Evolutionary conservation across 2,797 vertebrate species (phyloP).

Genomic region (Pseudopleuronectes americanus): DNA sequence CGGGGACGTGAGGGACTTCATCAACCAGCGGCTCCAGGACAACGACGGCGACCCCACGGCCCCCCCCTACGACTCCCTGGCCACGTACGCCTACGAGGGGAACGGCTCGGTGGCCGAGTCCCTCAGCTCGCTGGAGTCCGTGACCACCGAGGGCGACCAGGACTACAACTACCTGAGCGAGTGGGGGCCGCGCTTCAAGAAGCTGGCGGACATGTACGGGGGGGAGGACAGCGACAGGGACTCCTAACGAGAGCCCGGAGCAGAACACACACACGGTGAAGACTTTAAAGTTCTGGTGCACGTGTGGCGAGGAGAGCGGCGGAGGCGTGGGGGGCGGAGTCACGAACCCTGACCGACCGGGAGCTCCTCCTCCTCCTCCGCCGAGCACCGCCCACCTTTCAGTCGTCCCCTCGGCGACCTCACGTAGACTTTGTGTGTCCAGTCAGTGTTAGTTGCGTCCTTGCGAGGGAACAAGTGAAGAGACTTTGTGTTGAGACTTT

Average conservation of each 20-base stretch:
- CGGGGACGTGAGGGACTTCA: constrained; percentile 95
- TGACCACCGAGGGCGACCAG: constrained; percentile 90
- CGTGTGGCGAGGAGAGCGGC: constrained; percentile 15
- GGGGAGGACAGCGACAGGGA: constrained; percentile 91
- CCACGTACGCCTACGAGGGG: constrained; percentile 97
- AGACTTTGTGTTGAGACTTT: constrained; percentile 57
- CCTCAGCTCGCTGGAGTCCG: constrained; percentile 94
- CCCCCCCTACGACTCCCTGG: constrained; percentile 96
- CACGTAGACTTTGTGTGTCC: constrained; percentile 74
- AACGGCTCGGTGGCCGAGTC: constrained; percentile 91
- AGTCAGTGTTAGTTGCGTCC: constrained; percentile 79
- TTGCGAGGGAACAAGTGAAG: constrained; percentile 56
- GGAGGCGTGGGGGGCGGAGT: constrained; percentile 27
- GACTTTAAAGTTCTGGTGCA: constrained; percentile 37
- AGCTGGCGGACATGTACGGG: constrained; percentile 95
- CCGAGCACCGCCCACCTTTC: constrained; percentile 39
- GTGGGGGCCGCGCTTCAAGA: constrained; percentile 96
- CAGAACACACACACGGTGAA: background rate
- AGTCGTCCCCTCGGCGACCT: constrained; percentile 56
- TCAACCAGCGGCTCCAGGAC: constrained; percentile 93
- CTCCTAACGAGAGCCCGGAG: constrained; percentile 83
- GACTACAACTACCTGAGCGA: constrained; percentile 97
- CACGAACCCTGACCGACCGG: constrained; percentile 36
- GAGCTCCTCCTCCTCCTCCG: constrained; percentile 50
- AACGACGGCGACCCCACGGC: constrained; percentile 92